Evolutionary conservation across 2,113 vertebrate species (phyloP).

Genomic region (Sorex araneus): DNA sequence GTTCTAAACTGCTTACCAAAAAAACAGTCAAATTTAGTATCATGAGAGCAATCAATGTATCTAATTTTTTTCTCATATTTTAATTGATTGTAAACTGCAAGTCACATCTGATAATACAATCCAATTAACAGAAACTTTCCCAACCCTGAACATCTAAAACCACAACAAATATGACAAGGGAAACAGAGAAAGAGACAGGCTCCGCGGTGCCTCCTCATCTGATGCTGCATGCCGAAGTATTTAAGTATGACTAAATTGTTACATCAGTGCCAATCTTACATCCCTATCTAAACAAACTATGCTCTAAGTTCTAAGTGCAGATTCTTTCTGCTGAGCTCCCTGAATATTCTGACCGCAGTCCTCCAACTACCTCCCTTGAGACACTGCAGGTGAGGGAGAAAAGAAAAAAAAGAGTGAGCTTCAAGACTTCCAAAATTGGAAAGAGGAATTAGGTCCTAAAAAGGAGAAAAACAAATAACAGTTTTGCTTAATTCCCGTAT

Average conservation of each 20-base stretch:
- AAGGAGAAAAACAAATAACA: slow-evolving; percentile 53
- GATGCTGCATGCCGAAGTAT: not conserved
- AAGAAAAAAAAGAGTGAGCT: slow-evolving; percentile 48
- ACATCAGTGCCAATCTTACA: not conserved
- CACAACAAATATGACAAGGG: slow-evolving; percentile 22
- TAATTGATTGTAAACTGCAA: slow-evolving; percentile 57
- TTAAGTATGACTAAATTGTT: slow-evolving; percentile 50
- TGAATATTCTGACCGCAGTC: slow-evolving; percentile 39
- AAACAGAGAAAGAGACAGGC: slow-evolving; percentile 38
- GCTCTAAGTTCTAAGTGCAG: slow-evolving; percentile 35
- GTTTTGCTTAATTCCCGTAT: slow-evolving; percentile 67
- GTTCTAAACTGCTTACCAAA: slow-evolving; percentile 54
- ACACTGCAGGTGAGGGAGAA: not conserved
- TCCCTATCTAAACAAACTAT: slow-evolving; percentile 41
- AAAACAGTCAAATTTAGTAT: slow-evolving; percentile 27
- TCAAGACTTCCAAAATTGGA: slow-evolving; percentile 61
- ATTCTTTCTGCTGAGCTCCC: slow-evolving; percentile 30
- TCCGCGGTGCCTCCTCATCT: not conserved
- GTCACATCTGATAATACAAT: not conserved
- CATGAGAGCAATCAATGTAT: not conserved
- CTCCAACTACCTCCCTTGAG: not conserved
- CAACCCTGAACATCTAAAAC: slow-evolving; percentile 46
- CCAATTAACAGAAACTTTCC: slow-evolving; percentile 16
- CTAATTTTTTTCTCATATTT: slow-evolving; percentile 34
- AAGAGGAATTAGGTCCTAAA: slow-evolving; percentile 70